Percentiles rank a stretch among this genome's conserved stretches.
These are phyloP conservation scores for Procavia capensis DNA, from an alignment of 2,113 vertebrate genomes.

Conservation along the genomic window DNA sequence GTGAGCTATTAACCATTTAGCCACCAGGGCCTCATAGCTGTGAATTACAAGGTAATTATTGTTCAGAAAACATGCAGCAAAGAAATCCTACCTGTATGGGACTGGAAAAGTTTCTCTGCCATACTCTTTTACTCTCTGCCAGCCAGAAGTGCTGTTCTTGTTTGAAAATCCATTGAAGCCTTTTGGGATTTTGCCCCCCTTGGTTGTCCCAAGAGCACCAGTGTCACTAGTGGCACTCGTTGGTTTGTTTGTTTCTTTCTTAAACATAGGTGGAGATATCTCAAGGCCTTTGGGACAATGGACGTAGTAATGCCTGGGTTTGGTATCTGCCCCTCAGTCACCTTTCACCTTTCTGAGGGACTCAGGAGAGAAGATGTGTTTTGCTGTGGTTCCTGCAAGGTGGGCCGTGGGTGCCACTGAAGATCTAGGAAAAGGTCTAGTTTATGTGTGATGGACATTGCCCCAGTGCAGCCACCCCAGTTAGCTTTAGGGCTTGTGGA, in stretches of 20 bases:
- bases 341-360: background rate
- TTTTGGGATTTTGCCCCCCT: accelerated
- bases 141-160: background rate
- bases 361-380: background rate
- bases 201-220: accelerated
- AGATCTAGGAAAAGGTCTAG: background rate
- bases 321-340: background rate
- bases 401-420: accelerated
- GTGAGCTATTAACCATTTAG: no score
- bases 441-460: background rate
- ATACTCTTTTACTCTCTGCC: background rate
- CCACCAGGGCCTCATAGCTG: no score
- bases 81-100: background rate
- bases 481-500: background rate
- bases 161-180: background rate
- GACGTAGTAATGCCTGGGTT: background rate
- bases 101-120: background rate
- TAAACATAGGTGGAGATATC: background rate
- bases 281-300: background rate
- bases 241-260: no score
- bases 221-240: accelerated
- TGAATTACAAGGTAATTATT: background rate
- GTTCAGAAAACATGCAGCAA: background rate
- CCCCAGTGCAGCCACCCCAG: background rate
- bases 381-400: no score